These are phyloP conservation scores for Melitaea cinxia DNA, from an alignment of 1,140 invertebrate genomes.

Conservation along the genomic window DNA sequence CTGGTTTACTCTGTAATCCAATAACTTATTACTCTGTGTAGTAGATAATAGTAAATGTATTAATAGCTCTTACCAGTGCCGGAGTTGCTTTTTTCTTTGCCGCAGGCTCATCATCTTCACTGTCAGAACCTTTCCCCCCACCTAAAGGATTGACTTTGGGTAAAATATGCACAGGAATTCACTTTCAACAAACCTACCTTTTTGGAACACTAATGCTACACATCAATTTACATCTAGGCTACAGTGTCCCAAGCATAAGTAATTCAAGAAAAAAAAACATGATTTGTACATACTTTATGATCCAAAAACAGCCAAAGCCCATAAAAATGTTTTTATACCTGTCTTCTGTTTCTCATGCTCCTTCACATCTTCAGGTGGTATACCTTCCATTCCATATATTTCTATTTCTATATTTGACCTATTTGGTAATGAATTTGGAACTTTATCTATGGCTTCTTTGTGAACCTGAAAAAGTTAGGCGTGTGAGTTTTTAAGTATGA, in stretches of 20 bases:
- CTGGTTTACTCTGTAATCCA: constrained; percentile 42
- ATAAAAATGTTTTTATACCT: constrained; percentile 78
- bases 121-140: constrained; percentile 84
- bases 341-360: constrained; percentile 95
- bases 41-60: constrained; percentile 36
- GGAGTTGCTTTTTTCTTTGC: constrained; percentile 85
- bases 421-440: constrained; percentile 98
- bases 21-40: constrained; percentile 32
- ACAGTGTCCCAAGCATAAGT: constrained; percentile 71
- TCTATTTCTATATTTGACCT: constrained; percentile 99
- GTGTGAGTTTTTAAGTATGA: constrained; percentile 30
- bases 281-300: constrained; percentile 73
- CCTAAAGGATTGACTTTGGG: constrained; percentile 66
- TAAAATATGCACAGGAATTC: constrained; percentile 40
- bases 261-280: constrained; percentile 51
- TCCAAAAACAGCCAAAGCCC: constrained; percentile 59
- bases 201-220: constrained; percentile 67
- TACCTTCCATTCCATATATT: constrained; percentile 99
- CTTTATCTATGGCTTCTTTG: constrained; percentile 99
- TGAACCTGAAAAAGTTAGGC: constrained; percentile 89
- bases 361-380: constrained; percentile 96
- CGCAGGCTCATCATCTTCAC: constrained; percentile 90
- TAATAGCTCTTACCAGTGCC: constrained; percentile 69
- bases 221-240: constrained; percentile 70
- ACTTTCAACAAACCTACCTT: constrained; percentile 49